These are phyloP conservation scores for Creontiades dilutus DNA, from an alignment of 2,888 invertebrate species.

Conservation along the genomic window DNA sequence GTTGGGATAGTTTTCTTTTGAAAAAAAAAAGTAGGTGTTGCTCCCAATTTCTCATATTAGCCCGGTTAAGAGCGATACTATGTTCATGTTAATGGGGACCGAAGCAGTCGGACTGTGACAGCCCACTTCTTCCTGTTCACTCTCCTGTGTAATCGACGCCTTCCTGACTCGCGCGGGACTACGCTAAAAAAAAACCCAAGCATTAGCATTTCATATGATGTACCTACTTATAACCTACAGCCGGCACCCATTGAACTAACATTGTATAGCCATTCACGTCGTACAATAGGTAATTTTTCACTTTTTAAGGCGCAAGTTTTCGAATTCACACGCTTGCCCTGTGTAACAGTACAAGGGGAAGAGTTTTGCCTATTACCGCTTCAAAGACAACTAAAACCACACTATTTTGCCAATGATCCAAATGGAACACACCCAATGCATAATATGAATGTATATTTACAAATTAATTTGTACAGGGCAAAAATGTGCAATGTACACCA, in stretches of 20 bases:
- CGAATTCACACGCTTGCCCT: too few relatives aligned
- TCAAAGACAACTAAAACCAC: too few relatives aligned
- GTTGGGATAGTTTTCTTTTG: background rate
- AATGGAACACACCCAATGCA: too few relatives aligned
- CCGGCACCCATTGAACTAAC: constrained; percentile 12
- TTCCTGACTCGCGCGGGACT: constrained; percentile 38
- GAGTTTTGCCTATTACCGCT: too few relatives aligned
- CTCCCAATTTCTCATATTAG: constrained; percentile 28
- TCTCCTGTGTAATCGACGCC: constrained; percentile 49
- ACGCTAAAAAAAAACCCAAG: background rate
- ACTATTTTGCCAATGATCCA: too few relatives aligned
- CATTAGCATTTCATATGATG: constrained; percentile 27
- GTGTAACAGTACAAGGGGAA: too few relatives aligned
- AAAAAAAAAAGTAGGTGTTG: constrained; percentile 21
- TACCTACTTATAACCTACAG: constrained; percentile 3
- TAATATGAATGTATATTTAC: too few relatives aligned
- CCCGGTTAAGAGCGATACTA: background rate
- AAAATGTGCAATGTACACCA: too few relatives aligned
- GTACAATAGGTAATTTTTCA: background rate
- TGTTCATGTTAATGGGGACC: constrained; percentile 12
- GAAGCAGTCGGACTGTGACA: constrained; percentile 28
- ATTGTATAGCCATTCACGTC: background rate
- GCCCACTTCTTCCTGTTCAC: constrained; percentile 42
- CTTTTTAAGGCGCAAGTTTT: too few relatives aligned
- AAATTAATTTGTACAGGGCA: too few relatives aligned